phyloP scores from a whole-genome alignment of 2,113 vertebrate genomes.

The Trichechus manatus region DNA sequence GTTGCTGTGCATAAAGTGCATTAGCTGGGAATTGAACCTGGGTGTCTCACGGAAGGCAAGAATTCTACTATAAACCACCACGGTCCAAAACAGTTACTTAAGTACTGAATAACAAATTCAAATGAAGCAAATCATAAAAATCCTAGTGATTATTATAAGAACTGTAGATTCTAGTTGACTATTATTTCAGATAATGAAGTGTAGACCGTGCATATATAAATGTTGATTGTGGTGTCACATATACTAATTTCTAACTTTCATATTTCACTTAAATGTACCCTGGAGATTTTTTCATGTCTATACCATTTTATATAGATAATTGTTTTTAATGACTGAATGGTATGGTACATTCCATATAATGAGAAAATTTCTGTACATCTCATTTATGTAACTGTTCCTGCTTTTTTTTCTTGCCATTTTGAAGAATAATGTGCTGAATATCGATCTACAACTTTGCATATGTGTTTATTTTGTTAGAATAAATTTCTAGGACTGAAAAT shows the following conservation, averaged over 20 bases:
- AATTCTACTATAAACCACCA: too few relatives aligned
- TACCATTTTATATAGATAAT: background rate
- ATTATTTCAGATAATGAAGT: background rate
- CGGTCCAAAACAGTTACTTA: background rate
- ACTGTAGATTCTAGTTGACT: background rate
- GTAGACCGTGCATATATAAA: background rate
- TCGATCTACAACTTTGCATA: background rate
- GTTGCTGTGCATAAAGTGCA: too few relatives aligned
- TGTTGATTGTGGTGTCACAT: background rate
- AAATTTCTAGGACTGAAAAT: background rate
- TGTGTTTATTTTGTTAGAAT: background rate
- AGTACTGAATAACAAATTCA: background rate
- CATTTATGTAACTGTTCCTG: background rate
- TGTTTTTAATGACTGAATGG: background rate
- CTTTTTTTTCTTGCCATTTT: background rate
- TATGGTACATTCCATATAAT: too few relatives aligned
- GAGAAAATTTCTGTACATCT: too few relatives aligned
- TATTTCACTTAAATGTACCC: background rate
- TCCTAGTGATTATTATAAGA: background rate
- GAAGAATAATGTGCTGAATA: background rate
- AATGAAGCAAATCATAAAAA: background rate
- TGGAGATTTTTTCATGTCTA: background rate
- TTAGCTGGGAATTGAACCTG: too few relatives aligned
- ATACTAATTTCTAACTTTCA: background rate
- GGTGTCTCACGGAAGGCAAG: too few relatives aligned